Base-by-base conservation (phyloP, 1,140 invertebrate genomes). In the Diachasmimorpha longicaudata region DNA sequence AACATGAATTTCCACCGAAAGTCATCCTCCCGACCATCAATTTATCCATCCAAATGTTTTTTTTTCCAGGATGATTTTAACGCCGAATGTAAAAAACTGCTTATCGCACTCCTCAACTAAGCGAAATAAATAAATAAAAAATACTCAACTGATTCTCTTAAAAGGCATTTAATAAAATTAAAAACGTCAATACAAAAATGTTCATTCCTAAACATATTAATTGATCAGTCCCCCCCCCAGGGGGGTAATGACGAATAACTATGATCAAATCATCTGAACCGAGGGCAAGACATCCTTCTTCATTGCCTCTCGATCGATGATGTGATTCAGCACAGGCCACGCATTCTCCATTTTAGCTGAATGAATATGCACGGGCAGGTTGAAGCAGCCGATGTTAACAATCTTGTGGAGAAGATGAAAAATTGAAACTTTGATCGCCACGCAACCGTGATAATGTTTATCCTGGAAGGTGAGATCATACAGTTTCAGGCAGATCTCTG, bases 401-500 rank as follows among this genome's bases (percentile, higher is more conserved):
- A 5, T 37, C 63, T 72, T 75, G 19, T 75, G 70, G 11, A 79
- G 70, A 4, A 75, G 5, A 39, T 79, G 78, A 67, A 72, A 79
- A 73, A 79, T n/a, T 0, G 58, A 14, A n/a, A 83, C 68, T 75
- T 81, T 78, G 36, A 82, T 42, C 69, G 79, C 70, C 0, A 68
- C 67, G 70, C 85, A 87, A 0, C 78, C 82, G 73, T 81, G 81
- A 67, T 85, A 81, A 36, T 78, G 76, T 10, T 82, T 31, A 1
- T 37, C 21, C 4, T 63, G 63, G 23, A 80, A 74, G 52, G 82
- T 71, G 16, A 87, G 67, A 42, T 87, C 80, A 75, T 86, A 84
- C 0, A 87, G 72, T 66, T 46, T 74, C 36, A 86, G 25, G 55
- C 86, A 87, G 70, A 83, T 55, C 44, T 83, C 79, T 31, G 80